Evolutionary conservation across 2,797 vertebrate genomes (phyloP), one percentile per base, ranked within the genome.

Genomic region (Scomberomorus guttatus): DNA sequence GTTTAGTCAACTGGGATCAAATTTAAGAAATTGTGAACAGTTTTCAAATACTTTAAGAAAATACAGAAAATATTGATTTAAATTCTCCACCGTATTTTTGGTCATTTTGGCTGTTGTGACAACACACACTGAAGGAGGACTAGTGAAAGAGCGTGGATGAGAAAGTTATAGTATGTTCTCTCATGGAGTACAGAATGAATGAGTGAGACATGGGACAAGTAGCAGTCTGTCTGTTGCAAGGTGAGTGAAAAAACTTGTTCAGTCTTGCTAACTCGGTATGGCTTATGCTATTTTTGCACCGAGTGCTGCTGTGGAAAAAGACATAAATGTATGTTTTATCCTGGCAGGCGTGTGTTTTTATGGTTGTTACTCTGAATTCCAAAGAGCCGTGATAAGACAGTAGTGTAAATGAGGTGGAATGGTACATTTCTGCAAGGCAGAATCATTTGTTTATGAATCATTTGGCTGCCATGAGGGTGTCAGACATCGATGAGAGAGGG

Each of bases 131-230:
- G 69, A 56, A 52, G 69, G 76, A 51, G 66, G 63, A 68, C 0
- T 5, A 27, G 55, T 52, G 34, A 61, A 61, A 63, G 59, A 42
- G 42, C 50, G 57, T 25, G 59, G 25, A 64, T 55, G 12, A 70
- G 44, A 44, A 24, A 39, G 14, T 8, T 22, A 24, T 6, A 78
- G 62, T 39, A 65, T 9, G 13, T 70, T 75, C 2, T 22, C 15
- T 66, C 22, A 37, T 62, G 75, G 57, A 66, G 17, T 8, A 9
- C n/a, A 57, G 64, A 60, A 55, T 54, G 44, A 75, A 65, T 68
- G 75, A 73, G 14, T 48, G 80, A 75, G 77, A 75, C 76, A 93
- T 94, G 91, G 93, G 92, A 77, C 91, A 94, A 83, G 90, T 79
- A 82, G 86, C 85, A 29, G 75, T 82, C 55, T 92, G 92, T 87